phyloP scores from a whole-genome alignment of 2,888 invertebrate species.

The Eupithecia exiguata region DNA sequence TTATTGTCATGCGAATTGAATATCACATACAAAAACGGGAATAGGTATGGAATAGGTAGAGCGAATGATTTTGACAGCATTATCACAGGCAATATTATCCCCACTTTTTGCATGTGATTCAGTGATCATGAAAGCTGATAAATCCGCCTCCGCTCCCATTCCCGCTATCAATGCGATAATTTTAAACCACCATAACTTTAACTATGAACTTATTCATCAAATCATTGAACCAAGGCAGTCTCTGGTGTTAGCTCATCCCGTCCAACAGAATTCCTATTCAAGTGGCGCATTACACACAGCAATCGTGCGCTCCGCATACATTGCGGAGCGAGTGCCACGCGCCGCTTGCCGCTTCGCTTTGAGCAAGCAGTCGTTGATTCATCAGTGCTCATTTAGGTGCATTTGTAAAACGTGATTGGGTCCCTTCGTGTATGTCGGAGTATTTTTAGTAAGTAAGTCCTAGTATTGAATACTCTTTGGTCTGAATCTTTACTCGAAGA shows the following conservation, averaged over 20 bases:
- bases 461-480: background rate
- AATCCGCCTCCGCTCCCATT: too few species aligned
- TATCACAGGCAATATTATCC: too few species aligned
- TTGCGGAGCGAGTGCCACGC: constrained; percentile 42
- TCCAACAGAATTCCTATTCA: constrained; percentile 56
- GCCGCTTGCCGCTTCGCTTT: constrained; percentile 14
- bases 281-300: constrained; percentile 62
- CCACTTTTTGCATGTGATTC: too few species aligned
- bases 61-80: too few species aligned
- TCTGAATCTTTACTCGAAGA: too few species aligned
- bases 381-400: constrained; percentile 10
- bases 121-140: too few species aligned
- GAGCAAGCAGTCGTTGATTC: constrained; percentile 21
- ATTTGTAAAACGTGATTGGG: background rate
- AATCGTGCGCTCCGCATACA: constrained; percentile 68
- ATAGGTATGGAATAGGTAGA: too few species aligned
- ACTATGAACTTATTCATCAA: background rate
- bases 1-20: too few species aligned
- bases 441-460: background rate
- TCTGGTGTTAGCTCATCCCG: constrained; percentile 23
- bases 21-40: too few species aligned
- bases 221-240: background rate
- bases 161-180: too few species aligned
- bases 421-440: background rate
- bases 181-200: too few species aligned